Percentiles rank a stretch among this genome's conserved stretches.
These are phyloP conservation scores for Muscicapa striata DNA, from an alignment of 2,797 vertebrate species.

Conservation along the genomic window DNA sequence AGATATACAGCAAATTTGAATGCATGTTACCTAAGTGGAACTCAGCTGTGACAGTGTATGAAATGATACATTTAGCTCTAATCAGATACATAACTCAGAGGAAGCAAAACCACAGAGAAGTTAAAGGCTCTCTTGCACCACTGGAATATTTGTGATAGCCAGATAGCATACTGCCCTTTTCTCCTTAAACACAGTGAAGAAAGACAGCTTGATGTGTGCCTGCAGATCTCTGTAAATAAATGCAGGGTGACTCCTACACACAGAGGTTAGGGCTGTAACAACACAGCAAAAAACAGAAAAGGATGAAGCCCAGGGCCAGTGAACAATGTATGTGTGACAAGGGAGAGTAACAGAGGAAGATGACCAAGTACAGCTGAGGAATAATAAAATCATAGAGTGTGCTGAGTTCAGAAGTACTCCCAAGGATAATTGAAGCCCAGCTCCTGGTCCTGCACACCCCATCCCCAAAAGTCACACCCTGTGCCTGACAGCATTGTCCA, in stretches of 20 bases:
- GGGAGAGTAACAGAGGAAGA: background rate
- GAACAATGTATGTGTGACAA: accelerated
- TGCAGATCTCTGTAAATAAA: background rate
- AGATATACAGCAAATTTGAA: background rate
- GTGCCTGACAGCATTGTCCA: background rate
- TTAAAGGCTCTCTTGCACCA: background rate
- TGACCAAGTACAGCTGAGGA: background rate
- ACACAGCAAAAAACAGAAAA: background rate
- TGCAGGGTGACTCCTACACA: background rate
- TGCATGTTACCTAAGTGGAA: background rate
- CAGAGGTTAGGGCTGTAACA: background rate
- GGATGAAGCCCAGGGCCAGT: background rate
- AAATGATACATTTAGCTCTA: constrained; percentile 39
- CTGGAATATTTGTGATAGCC: background rate
- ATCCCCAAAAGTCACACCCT: background rate
- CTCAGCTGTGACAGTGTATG: background rate
- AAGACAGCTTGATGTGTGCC: background rate
- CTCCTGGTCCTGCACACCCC: background rate
- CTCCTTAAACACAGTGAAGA: background rate
- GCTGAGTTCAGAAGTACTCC: background rate
- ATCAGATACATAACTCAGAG: background rate
- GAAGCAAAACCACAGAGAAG: background rate
- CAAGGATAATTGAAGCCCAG: background rate
- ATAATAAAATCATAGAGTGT: background rate
- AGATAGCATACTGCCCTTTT: background rate